phyloP scores from a whole-genome alignment of 2,797 vertebrate species.

The Borostomias antarcticus region DNA sequence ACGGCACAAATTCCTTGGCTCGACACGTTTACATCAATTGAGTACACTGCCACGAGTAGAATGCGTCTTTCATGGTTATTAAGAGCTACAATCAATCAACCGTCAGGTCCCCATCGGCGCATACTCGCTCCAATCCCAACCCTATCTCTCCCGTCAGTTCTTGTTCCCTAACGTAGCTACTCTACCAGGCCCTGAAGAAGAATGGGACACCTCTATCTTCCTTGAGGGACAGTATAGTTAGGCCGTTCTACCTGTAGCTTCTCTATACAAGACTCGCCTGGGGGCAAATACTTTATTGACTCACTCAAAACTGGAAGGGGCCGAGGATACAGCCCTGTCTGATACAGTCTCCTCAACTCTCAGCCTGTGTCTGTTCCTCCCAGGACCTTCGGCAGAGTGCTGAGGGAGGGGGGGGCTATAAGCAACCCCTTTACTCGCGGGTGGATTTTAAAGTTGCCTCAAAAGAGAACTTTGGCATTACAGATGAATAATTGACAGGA shows the following conservation, averaged over 20 bases:
- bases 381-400: neutral
- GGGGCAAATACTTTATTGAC: neutral
- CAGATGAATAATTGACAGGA: neutral
- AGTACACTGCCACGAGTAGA: conserved; percentile 51
- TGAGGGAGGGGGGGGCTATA: neutral
- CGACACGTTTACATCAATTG: conserved; percentile 66
- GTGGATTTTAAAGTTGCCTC: neutral
- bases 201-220: neutral
- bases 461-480: neutral
- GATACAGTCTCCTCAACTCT: neutral
- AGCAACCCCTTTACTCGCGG: neutral
- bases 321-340: neutral
- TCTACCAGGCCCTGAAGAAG: too few relatives aligned
- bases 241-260: neutral
- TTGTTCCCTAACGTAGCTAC: neutral
- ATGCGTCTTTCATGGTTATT: conserved; percentile 56
- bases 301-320: neutral
- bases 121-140: conserved; percentile 36
- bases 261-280: neutral
- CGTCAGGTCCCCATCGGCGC: conserved; percentile 51
- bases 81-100: conserved; percentile 61
- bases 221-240: neutral
- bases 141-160: neutral
- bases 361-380: neutral
- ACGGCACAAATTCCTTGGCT: conserved; percentile 46